phyloP scores from a whole-genome alignment of 2,113 vertebrate species.

The Triplophysa dalaica region DNA sequence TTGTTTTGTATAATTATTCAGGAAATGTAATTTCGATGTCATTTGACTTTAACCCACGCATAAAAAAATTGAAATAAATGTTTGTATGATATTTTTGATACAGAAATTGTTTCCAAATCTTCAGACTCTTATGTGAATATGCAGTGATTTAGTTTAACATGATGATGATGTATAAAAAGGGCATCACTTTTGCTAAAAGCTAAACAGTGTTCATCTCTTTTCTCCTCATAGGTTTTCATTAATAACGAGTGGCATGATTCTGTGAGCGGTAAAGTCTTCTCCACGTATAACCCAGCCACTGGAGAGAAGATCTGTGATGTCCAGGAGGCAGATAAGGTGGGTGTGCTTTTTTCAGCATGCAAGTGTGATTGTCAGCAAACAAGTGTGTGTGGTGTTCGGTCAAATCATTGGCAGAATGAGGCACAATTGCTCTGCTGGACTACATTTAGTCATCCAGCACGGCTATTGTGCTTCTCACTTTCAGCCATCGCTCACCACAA shows the following conservation, averaged over 20 bases:
- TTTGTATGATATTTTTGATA: too few species aligned
- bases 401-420: constrained; percentile 18
- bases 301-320: constrained; percentile 96
- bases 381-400: constrained; percentile 14
- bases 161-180: too few species aligned
- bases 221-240: constrained; percentile 86
- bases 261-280: constrained; percentile 87
- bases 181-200: constrained; percentile 20
- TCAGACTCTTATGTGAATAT: too few species aligned
- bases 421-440: constrained; percentile 31
- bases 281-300: constrained; percentile 87
- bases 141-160: too few species aligned
- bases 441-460: constrained; percentile 27
- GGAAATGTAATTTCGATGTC: too few species aligned
- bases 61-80: too few species aligned
- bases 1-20: too few species aligned
- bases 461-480: constrained; percentile 35
- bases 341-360: constrained; percentile 19
- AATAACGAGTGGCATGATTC: constrained; percentile 99
- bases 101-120: too few species aligned
- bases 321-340: constrained; percentile 96
- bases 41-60: too few species aligned
- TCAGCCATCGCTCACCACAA: constrained; percentile 44
- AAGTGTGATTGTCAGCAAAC: background rate
- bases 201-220: constrained; percentile 31